Evolutionary conservation across 2,797 vertebrate species (phyloP).

Genomic region (Todus mexicanus): DNA sequence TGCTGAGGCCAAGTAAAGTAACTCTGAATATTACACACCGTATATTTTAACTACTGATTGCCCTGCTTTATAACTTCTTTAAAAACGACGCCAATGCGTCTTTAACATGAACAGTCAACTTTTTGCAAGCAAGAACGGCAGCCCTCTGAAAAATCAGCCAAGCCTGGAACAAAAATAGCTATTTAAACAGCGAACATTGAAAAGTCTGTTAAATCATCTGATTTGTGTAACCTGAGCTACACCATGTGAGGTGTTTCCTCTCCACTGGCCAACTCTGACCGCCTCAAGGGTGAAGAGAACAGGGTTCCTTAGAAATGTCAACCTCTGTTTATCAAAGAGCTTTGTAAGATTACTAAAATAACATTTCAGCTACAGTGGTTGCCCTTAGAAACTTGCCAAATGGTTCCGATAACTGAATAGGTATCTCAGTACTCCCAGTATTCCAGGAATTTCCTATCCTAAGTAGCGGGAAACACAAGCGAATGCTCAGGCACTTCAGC

Average conservation of each 20-base stretch:
- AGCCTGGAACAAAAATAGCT: conserved; percentile 45
- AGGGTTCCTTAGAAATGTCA: conserved; percentile 49
- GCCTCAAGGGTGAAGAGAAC: conserved; percentile 36
- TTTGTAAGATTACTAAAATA: conserved; percentile 59
- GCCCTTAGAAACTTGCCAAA: conserved; percentile 34
- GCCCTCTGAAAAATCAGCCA: neutral
- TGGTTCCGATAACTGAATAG: conserved; percentile 44
- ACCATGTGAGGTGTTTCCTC: conserved; percentile 35
- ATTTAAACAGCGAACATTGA: conserved; percentile 38
- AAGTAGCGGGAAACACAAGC: conserved; percentile 4
- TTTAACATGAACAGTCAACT: neutral
- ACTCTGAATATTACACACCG: neutral
- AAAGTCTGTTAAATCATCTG: conserved; percentile 34
- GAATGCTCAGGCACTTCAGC: neutral
- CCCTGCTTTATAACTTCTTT: neutral
- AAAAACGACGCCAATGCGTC: neutral
- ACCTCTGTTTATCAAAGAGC: conserved; percentile 47
- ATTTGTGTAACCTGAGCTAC: conserved; percentile 48
- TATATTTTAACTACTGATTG: conserved; percentile 18
- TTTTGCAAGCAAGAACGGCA: neutral
- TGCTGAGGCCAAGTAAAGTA: neutral
- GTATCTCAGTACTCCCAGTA: conserved; percentile 23
- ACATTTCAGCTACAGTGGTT: conserved; percentile 10
- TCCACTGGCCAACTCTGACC: neutral
- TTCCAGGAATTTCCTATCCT: conserved; percentile 51